phyloP scores from a whole-genome alignment of 2,888 invertebrate genomes.

The Atethmia centrago region DNA sequence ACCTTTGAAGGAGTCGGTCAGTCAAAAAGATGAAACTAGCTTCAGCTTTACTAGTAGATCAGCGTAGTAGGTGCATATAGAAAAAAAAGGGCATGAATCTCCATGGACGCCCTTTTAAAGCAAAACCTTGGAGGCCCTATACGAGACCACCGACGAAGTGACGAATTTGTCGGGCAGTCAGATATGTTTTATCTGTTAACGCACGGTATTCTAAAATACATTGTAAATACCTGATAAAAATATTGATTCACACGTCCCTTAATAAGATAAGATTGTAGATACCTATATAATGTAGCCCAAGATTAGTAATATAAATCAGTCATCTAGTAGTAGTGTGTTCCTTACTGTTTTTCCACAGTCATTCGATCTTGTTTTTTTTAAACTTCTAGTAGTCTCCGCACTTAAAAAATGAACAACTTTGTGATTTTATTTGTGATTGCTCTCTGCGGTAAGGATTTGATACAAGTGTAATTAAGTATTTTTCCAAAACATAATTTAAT shows the following conservation, averaged over 20 bases:
- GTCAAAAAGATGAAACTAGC: too few species aligned
- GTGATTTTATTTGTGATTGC: conserved; percentile 31
- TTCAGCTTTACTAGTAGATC: too few species aligned
- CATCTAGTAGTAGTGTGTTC: not conserved
- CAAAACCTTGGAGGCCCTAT: not conserved
- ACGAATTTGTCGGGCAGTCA: not conserved
- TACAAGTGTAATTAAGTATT: not conserved
- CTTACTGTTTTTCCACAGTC: not conserved
- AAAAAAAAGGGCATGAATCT: not conserved
- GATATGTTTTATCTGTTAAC: not conserved
- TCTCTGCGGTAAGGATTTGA: conserved; percentile 29
- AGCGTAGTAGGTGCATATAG: not conserved
- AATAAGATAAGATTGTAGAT: conserved; percentile 25
- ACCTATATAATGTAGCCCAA: not conserved
- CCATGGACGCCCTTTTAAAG: too few species aligned
- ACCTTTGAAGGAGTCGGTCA: too few species aligned
- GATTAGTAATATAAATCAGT: not conserved
- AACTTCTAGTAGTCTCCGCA: not conserved
- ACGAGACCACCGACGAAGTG: too few species aligned
- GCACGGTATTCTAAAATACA: not conserved
- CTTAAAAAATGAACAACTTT: conserved; percentile 10
- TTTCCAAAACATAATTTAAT: not conserved
- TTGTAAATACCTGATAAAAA: too few species aligned
- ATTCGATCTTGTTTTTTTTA: not conserved
- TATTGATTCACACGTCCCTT: too few species aligned